phyloP scores from a whole-genome alignment of 2,113 vertebrate genomes.

The Rhagologus leucostigma region DNA sequence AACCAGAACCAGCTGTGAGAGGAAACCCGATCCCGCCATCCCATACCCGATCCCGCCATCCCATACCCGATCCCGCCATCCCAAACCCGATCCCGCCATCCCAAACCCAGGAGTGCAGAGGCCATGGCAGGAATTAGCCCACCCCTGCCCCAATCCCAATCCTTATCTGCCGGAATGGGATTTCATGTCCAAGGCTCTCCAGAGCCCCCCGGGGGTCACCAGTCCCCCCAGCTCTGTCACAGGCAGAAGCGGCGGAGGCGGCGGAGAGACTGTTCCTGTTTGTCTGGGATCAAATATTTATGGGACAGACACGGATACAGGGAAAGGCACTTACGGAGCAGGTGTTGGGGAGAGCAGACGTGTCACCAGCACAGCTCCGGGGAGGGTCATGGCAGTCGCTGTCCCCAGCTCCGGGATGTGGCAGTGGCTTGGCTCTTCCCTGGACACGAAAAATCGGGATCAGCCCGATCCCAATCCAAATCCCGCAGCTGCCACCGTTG shows the following conservation, averaged over 20 bases:
- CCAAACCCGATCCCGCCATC: rapidly evolving
- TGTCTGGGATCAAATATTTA: slow-evolving; percentile 47
- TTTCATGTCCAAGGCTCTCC: not conserved
- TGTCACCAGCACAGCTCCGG: not conserved
- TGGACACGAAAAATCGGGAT: rapidly evolving
- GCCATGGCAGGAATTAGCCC: rapidly evolving
- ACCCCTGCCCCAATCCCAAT: not conserved
- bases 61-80: rapidly evolving
- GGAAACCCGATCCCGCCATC: not conserved
- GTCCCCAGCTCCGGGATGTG: rapidly evolving
- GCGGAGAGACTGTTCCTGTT: not conserved
- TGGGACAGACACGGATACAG: not conserved
- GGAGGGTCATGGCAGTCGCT: rapidly evolving
- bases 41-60: rapidly evolving
- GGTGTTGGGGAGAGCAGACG: not conserved
- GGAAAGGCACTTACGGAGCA: not conserved
- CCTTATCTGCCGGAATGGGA: rapidly evolving
- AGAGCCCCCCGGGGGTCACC: rapidly evolving
- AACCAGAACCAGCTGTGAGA: not conserved
- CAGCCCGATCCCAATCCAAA: rapidly evolving
- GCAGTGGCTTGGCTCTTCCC: rapidly evolving
- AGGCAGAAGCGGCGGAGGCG: not conserved
- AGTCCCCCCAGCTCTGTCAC: not conserved
- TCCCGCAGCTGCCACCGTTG: rapidly evolving
- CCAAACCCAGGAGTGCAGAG: rapidly evolving